Base-by-base conservation (phyloP, 2,888 invertebrate species). In the Nomada flava region DNA sequence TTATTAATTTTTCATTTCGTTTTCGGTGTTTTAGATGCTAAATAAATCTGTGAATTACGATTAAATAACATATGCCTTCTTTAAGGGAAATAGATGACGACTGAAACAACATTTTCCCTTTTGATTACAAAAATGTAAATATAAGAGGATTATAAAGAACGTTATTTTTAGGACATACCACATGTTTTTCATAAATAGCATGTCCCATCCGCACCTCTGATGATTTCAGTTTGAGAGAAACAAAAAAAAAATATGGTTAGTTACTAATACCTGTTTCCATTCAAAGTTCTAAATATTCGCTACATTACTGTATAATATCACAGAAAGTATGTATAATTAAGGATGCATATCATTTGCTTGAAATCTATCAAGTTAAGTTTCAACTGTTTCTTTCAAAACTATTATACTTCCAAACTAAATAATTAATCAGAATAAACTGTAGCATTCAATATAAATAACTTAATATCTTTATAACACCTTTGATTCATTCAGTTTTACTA, bases 241-340 rank as follows among this genome's bases (percentile, higher is more conserved):
- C 78, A 76, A 74, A 85, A 80, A 82, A 86, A 76, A 83, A 86
- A 78, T 72, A 88, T 88, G 88, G 88, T 88, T 89, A 89, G 89
- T 89, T 71, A 81, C 62, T 64, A 53, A 75, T 67, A 69, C 23
- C 57, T 63, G 68, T 76, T 72, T 60, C 47, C 52, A 29, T 50
- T 13, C 36, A 72, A 67, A 82, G 53, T 23, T 73, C 13, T 71
- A 59, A 42, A 44, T 57, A 26, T 52, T 57, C 23, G 20, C 42
- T 79, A 71, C 52, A 26, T 47, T 36, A 7, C 20, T 63, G 18
- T 71, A 71, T 52, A 70, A 62, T 26, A 57, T 20, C 29, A 59
- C 11, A 57, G 36, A 83, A 75, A 74, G 23, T 57, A 13, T 23
- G 70, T 78, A 72, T 67, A 50, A 68, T 47, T 75, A 50, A 10